Conservation (phyloP, 1,140 invertebrate species). For the Pogonus chalceus region DNA sequence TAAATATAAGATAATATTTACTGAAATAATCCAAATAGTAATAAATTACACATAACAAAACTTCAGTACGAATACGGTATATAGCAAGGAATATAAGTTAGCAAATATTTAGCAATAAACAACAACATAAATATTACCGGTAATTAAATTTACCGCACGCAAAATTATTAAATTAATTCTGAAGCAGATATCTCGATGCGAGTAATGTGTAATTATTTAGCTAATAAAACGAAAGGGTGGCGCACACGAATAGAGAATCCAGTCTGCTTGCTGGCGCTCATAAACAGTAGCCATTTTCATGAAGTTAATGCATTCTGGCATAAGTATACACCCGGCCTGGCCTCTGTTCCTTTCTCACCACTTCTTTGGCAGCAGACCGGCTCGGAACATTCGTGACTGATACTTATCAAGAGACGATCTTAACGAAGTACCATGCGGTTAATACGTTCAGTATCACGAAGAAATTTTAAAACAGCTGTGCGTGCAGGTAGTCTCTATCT, state of each 20-base stretch:
- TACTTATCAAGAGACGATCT: neutral
- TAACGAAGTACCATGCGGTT: conserved; percentile 7
- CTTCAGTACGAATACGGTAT: too few species aligned
- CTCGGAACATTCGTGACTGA: conserved; percentile 1
- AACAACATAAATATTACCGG: too few species aligned
- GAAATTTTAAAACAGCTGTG: conserved; percentile 1
- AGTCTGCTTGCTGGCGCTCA: too few species aligned
- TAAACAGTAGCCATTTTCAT: conserved; percentile 2
- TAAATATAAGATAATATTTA: too few species aligned
- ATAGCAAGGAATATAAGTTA: too few species aligned
- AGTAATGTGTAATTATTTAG: neutral
- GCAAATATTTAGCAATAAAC: too few species aligned
- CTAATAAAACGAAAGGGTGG: neutral
- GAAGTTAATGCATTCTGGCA: conserved; percentile 7
- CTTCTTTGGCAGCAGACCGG: neutral
- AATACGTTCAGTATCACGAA: neutral
- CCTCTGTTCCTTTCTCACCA: too few species aligned
- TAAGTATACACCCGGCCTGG: conserved; percentile 2
- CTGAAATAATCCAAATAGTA: too few species aligned
- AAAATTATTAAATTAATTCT: neutral
- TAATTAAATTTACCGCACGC: neutral
- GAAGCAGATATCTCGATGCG: neutral
- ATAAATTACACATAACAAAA: too few species aligned
- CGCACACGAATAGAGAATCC: neutral
- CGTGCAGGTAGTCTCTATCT: neutral